These are phyloP conservation scores for Hydractinia symbiolongicarpus DNA, from an alignment of 30 jellyfish, hydroid and myxozoan species.

Conservation along the genomic window DNA sequence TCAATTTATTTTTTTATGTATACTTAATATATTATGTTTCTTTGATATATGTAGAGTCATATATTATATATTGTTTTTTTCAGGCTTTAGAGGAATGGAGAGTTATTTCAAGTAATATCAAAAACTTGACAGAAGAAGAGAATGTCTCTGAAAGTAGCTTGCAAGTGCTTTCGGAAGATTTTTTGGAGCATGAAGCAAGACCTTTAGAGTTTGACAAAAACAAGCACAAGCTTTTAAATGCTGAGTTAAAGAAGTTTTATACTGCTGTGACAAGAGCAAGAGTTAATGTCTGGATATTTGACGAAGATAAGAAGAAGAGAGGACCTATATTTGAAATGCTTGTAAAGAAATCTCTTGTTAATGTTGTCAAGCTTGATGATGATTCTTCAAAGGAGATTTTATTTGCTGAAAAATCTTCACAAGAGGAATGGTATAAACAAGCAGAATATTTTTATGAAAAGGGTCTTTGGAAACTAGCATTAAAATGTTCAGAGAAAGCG, in stretches of 20 bases:
- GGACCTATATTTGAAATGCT: slow-evolving; percentile 71
- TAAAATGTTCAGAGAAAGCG: slow-evolving; percentile 17
- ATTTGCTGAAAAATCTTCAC: slow-evolving; percentile 20
- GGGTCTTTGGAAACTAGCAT: slow-evolving; percentile 11
- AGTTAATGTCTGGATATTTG: slow-evolving; percentile 85
- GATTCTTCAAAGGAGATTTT: background rate
- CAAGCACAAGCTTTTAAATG: slow-evolving; percentile 68
- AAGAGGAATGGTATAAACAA: slow-evolving; percentile 14
- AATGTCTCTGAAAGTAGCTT: background rate
- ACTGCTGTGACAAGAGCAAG: slow-evolving; percentile 88
- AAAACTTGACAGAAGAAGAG: slow-evolving; percentile 11
- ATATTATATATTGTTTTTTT: background rate
- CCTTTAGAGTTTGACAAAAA: slow-evolving; percentile 64
- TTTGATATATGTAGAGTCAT: no score
- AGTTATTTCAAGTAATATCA: slow-evolving; percentile 37
- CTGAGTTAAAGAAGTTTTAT: slow-evolving; percentile 78
- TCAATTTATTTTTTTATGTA: no score
- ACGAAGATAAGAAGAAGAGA: slow-evolving; percentile 59
- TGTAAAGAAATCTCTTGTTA: slow-evolving; percentile 38
- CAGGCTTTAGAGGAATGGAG: slow-evolving; percentile 89
- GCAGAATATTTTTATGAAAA: slow-evolving; percentile 8
- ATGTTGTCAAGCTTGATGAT: slow-evolving; percentile 36
- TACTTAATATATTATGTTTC: no score
- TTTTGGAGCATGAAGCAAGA: slow-evolving; percentile 28
- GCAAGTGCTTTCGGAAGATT: background rate